Conservation (phyloP, 2,113 vertebrate genomes). For the mouse (Mus musculus) region DNA sequence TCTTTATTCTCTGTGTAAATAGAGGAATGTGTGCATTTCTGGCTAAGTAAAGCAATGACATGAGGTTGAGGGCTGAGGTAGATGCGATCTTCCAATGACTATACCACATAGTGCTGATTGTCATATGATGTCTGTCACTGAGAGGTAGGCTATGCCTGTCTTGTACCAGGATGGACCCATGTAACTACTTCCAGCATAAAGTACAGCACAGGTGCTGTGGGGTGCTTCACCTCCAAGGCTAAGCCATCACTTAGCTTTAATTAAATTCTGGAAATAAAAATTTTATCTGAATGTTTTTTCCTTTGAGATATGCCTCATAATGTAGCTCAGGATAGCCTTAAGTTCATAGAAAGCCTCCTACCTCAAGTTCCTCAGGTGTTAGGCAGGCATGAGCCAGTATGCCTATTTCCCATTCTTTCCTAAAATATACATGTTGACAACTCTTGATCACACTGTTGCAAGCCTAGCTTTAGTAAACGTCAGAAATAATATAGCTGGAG, state of each 20-base stretch:
- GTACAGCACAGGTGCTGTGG: background rate
- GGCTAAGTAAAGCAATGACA: background rate
- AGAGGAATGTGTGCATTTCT: background rate
- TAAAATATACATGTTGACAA: background rate
- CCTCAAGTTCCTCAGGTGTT: background rate
- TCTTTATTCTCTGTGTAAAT: background rate
- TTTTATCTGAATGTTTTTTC: background rate
- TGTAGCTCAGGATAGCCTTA: background rate
- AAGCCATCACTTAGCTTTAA: background rate
- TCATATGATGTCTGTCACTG: background rate
- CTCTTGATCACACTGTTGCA: background rate
- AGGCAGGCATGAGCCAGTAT: background rate
- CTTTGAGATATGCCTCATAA: background rate
- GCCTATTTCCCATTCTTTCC: background rate
- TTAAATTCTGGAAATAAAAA: background rate
- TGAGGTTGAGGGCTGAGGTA: background rate
- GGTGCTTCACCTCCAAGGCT: background rate
- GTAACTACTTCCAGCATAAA: background rate
- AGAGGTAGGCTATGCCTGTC: background rate
- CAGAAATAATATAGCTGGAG: background rate
- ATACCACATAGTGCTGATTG: background rate
- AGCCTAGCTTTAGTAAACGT: background rate
- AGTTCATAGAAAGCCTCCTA: background rate
- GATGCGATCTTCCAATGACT: background rate
- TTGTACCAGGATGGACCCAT: background rate